Evolutionary conservation across 2,797 vertebrate species (phyloP), one percentile per base, ranked within the genome.

Genomic region (Calcarius lapponicus): DNA sequence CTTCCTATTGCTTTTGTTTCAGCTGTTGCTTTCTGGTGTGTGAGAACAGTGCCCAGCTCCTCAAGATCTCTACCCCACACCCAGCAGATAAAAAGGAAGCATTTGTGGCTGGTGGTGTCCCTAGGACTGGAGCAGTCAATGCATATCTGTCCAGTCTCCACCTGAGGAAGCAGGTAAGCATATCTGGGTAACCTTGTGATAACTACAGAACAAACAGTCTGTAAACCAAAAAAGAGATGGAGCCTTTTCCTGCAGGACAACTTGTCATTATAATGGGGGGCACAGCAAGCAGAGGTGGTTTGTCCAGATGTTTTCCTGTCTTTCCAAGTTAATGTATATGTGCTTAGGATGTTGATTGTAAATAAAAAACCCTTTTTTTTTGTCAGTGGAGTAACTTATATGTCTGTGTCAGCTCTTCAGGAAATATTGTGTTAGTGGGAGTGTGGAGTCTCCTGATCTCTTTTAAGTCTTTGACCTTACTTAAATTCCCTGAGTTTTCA

Each of bases 401-500:
- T 34, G 11, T 73, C 60, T 90, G 16, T 88, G 78, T 88, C 76
- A 90, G 47, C 36, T 92, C 45, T 93, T 85, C 64, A 47, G 67
- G 86, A 95, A 67, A 45, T 64, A 50, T 42, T 4, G 3, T 90
- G 70, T 70, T 56, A 80, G 25, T 64, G 32, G 14, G 57, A 89
- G 54, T 19, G 25, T 50, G 48, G 51, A 53, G 18, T 51, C 64
- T 82, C 42, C 80, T 69, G 71, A 89, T 92, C 60, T 87, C 80
- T 76, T 76, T 85, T 96, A 93, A 80, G 65, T 92, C 93, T 96
- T 80, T 97, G 82, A 95, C 92, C 91, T 94, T 91, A 72, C 56
- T 86, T 95, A 92, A 96, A 87, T 91, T 82, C 71, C 90, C 80
- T 65, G 74, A 91, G 58, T 92, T 95, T 80, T 97, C 60, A 90